phyloP scores from a whole-genome alignment of 2,113 vertebrate species.

The Calypte anna region DNA sequence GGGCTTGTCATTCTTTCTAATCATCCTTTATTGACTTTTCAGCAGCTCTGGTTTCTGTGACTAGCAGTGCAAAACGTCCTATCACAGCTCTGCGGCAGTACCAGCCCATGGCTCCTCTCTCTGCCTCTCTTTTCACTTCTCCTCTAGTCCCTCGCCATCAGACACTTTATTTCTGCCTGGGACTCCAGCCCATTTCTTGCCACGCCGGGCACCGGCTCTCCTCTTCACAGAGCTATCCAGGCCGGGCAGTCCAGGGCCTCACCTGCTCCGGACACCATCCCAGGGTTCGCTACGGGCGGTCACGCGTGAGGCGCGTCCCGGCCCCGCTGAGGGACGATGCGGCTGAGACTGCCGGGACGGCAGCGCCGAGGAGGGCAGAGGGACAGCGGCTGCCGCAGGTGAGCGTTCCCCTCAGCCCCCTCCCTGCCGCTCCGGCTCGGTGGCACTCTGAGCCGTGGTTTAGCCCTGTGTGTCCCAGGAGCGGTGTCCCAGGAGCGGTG shows the following conservation, averaged over 20 bases:
- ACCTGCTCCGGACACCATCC: background rate
- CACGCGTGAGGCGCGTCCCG: no score
- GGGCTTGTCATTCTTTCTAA: background rate
- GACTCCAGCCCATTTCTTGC: background rate
- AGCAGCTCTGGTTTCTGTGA: background rate
- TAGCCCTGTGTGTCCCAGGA: no score
- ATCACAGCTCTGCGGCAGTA: background rate
- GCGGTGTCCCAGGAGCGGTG: no score
- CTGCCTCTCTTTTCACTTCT: background rate
- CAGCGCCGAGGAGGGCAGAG: background rate
- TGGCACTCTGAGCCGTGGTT: accelerated
- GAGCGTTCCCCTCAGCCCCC: background rate
- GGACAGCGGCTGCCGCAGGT: no score
- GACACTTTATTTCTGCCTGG: background rate
- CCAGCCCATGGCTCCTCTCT: background rate
- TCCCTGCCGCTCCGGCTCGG: background rate
- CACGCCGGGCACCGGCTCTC: background rate
- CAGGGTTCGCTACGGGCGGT: background rate
- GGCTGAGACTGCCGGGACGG: background rate
- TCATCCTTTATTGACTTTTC: background rate
- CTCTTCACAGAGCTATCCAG: background rate
- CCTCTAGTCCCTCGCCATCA: no score
- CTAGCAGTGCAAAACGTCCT: background rate
- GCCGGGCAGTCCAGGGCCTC: background rate
- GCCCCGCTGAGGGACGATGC: no score